phyloP scores from a whole-genome alignment of 2,113 vertebrate species.

The Athene noctua region DNA sequence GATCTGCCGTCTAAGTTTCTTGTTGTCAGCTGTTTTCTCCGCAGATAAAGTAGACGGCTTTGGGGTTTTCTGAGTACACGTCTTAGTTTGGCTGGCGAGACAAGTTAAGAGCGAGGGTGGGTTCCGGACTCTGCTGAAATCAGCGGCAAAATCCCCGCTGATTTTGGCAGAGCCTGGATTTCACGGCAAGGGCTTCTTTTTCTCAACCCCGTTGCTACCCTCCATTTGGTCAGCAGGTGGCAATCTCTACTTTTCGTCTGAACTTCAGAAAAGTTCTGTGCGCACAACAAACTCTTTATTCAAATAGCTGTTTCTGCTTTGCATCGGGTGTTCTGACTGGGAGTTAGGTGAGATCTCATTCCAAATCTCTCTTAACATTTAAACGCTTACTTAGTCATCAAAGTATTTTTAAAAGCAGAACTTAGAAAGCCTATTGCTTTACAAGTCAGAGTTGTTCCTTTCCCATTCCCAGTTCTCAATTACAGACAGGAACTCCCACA shows the following conservation, averaged over 20 bases:
- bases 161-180: background rate
- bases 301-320: background rate
- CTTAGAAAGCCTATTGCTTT: background rate
- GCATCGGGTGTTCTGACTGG: background rate
- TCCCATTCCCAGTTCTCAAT: background rate
- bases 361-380: background rate
- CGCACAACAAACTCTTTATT: background rate
- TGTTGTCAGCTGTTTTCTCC: background rate
- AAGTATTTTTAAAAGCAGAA: conserved; percentile 29
- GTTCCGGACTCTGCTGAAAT: background rate
- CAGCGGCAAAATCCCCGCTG: background rate
- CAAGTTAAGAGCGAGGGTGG: background rate
- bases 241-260: conserved; percentile 48
- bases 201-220: background rate
- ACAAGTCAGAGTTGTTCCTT: background rate
- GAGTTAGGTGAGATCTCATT: background rate
- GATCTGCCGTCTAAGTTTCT: background rate
- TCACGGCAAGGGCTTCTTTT: background rate
- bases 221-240: conserved; percentile 52
- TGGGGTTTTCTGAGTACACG: background rate
- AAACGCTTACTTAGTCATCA: conserved; percentile 14
- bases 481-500: background rate
- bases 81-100: background rate
- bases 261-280: background rate
- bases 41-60: background rate